Percentiles rank a stretch among this genome's conserved stretches.
These are phyloP conservation scores for Ostrea denselamellosa DNA, from an alignment of 1,140 invertebrate genomes.

Conservation along the genomic window DNA sequence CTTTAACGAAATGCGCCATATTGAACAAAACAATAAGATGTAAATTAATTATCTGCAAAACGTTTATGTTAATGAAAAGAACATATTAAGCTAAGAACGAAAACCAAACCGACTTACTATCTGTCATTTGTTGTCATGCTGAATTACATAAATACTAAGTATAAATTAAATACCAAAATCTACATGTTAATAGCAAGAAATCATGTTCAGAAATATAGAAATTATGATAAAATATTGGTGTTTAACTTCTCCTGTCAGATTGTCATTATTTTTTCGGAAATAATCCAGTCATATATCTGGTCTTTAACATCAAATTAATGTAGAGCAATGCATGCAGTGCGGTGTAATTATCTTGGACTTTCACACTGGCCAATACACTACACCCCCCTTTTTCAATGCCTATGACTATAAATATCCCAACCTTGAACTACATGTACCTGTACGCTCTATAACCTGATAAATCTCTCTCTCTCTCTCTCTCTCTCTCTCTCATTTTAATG, in stretches of 20 bases:
- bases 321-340: not conserved
- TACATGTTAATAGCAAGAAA: not conserved
- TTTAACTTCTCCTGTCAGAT: not conserved
- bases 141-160: not conserved
- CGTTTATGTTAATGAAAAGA: not conserved
- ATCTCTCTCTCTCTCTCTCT: too few species aligned
- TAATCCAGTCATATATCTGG: not conserved
- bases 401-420: not conserved
- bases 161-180: slow-evolving; percentile 12
- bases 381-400: too few species aligned
- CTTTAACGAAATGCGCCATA: not conserved
- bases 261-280: not conserved
- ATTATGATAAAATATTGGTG: slow-evolving; percentile 3
- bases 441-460: too few species aligned
- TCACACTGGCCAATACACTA: too few species aligned
- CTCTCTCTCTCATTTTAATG: too few species aligned
- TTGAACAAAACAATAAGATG: not conserved
- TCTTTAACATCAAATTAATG: not conserved
- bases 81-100: not conserved
- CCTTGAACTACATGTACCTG: not conserved
- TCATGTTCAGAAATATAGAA: not conserved
- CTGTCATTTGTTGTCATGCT: slow-evolving; percentile 5
- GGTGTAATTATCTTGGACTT: not conserved
- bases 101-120: not conserved
- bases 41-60: slow-evolving; percentile 3